phyloP scores from a whole-genome alignment of 2,888 invertebrate genomes.

The Aquatica leii region DNA sequence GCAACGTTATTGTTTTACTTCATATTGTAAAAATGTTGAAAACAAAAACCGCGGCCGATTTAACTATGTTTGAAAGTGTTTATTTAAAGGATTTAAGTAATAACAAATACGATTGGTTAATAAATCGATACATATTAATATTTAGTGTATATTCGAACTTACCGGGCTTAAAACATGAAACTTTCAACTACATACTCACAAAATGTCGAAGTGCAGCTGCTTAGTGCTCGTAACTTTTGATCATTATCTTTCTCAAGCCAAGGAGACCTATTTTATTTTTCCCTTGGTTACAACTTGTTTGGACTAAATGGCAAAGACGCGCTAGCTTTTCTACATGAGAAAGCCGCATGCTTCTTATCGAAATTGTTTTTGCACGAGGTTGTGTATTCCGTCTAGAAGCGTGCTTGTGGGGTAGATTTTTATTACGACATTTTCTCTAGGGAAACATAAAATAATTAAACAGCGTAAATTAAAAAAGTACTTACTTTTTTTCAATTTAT shows the following conservation, averaged over 20 bases:
- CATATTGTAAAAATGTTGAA: no score
- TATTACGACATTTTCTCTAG: conserved; percentile 1
- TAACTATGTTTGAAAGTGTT: no score
- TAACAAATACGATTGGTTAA: no score
- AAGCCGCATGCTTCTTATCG: conserved; percentile 4
- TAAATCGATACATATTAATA: no score
- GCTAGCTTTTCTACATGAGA: conserved; percentile 14
- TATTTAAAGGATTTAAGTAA: no score
- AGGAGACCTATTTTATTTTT: conserved; percentile 19
- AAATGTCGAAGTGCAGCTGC: conserved; percentile 20
- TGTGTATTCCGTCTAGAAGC: conserved; percentile 8
- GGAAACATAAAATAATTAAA: conserved; percentile 15
- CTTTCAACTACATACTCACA: conserved; percentile 21
- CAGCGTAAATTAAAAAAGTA: neutral
- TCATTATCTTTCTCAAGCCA: conserved; percentile 18
- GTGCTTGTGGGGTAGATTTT: conserved; percentile 11
- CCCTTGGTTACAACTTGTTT: conserved; percentile 23
- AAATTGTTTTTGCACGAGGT: conserved; percentile 15
- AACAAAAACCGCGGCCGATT: no score
- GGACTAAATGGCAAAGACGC: conserved; percentile 15
- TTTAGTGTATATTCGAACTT: conserved; percentile 15
- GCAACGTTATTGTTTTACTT: no score
- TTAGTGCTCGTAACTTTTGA: conserved; percentile 23
- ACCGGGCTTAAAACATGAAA: conserved; percentile 17
- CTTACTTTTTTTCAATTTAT: neutral